Evolutionary conservation across 2,888 invertebrate species (phyloP), one percentile per base, ranked within the genome.

Genomic region (Acanthosoma haemorrhoidale): DNA sequence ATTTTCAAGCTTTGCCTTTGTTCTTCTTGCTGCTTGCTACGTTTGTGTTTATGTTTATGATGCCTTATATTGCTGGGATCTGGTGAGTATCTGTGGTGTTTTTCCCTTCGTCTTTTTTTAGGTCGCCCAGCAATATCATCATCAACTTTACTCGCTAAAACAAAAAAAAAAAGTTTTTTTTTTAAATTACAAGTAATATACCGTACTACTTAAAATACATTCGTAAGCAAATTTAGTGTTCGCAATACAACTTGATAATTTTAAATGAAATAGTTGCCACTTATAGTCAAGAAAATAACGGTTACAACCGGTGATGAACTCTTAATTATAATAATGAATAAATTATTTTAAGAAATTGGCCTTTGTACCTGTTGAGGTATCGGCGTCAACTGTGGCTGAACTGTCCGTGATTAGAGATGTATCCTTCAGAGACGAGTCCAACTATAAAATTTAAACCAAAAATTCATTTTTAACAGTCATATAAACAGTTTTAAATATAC

Each of bases 31-130:
- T 68, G 70, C 68, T 70, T 75, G 59, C 71, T 74, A 13, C 75
- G 70, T 60, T 76, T 76, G 25, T 76, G 75, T 38, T 76, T 77
- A 41, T 75, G 76, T 58, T 76, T 76, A 18, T 76, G 76, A 29
- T 67, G 68, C 31, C 73, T 74, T 41, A 69, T 63, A 34, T 64
- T 70, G 11, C 70, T 70, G 29, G 72, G 73, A 41, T 75, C 76
- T 8, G 76, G 77, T 11, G 77, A 77, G 68, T 77, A 75, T 4
- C 76, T 71, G 38, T 75, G 75, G 36, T 76, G 77, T 60, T 76
- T 74, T 69, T 76, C 75, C 51, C 75, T 66, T 51, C 75, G 70
- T 4, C 73, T 72, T 43, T 75, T 75, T 59, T 75, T 75, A 31
- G 72, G 34, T 4, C 32, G 34, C 0, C 59, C 18, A 5, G 31